phyloP scores from a whole-genome alignment of 2,888 invertebrate genomes.

The Xestia xanthographa region DNA sequence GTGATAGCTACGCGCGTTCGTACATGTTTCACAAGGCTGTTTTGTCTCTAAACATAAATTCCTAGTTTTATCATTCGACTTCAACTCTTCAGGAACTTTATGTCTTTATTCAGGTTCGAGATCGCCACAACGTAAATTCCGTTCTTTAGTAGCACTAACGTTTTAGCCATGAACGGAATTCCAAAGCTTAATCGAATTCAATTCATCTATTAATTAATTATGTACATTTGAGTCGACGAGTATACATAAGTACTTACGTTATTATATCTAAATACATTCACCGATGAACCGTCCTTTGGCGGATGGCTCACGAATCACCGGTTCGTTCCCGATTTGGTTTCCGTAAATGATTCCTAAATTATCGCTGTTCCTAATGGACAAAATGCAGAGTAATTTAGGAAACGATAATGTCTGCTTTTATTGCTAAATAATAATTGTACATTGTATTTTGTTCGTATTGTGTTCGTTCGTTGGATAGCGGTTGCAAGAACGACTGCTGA shows the following conservation, averaged over 20 bases:
- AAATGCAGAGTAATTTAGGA: constrained; percentile 8
- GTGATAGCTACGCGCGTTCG: constrained; percentile 5
- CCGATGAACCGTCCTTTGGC: constrained; percentile 2
- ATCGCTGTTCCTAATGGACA: constrained; percentile 4
- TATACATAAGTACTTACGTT: neutral
- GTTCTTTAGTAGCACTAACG: constrained; percentile 10
- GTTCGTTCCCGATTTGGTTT: constrained; percentile 26
- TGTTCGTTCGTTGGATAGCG: neutral
- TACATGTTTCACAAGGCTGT: constrained; percentile 43
- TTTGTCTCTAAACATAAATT: constrained; percentile 50
- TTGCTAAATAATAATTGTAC: neutral
- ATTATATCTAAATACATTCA: neutral
- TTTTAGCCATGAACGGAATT: neutral
- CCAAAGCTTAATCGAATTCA: constrained; percentile 8
- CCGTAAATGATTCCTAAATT: constrained; percentile 31
- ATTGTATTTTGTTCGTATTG: constrained; percentile 14
- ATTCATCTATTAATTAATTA: constrained; percentile 22
- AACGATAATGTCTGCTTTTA: constrained; percentile 19
- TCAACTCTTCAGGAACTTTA: constrained; percentile 43
- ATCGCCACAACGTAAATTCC: constrained; percentile 23
- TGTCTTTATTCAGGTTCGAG: constrained; percentile 32
- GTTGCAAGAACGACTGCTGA: neutral
- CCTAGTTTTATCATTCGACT: constrained; percentile 45
- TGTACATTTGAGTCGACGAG: constrained; percentile 12
- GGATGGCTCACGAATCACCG: constrained; percentile 11